Evolutionary conservation across 2,797 vertebrate species (phyloP).

Genomic region (Channa striata): DNA sequence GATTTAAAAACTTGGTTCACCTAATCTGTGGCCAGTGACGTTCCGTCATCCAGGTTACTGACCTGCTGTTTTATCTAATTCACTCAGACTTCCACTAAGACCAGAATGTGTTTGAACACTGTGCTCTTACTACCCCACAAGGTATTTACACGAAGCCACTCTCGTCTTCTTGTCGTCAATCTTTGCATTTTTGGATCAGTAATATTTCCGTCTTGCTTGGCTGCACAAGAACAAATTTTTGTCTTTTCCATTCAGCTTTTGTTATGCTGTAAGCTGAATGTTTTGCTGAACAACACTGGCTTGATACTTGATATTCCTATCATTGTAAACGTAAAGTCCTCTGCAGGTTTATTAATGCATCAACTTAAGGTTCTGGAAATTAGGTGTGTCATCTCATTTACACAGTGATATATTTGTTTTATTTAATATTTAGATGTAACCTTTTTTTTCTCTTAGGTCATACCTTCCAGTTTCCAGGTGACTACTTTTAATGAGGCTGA

Average conservation of each 20-base stretch:
- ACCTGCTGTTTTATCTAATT: constrained; percentile 70
- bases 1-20: constrained; percentile 48
- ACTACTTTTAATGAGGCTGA: constrained; percentile 41
- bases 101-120: constrained; percentile 54
- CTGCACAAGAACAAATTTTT: constrained; percentile 18
- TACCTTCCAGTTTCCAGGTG: constrained; percentile 56
- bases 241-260: no score
- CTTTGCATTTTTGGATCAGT: constrained; percentile 45
- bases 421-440: background rate
- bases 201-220: constrained; percentile 49
- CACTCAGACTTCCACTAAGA: constrained; percentile 65
- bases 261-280: no score
- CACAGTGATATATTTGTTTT: background rate
- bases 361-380: background rate
- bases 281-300: no score
- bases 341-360: background rate
- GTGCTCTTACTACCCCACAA: constrained; percentile 26
- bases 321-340: background rate
- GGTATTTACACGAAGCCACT: constrained; percentile 37
- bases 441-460: constrained; percentile 55
- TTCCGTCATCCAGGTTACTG: constrained; percentile 28
- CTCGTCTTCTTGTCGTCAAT: constrained; percentile 34
- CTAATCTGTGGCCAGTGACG: constrained; percentile 32
- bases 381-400: background rate
- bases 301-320: background rate